Base-by-base conservation (phyloP, 2,113 vertebrate species). In the Rhinolophus sinicus region DNA sequence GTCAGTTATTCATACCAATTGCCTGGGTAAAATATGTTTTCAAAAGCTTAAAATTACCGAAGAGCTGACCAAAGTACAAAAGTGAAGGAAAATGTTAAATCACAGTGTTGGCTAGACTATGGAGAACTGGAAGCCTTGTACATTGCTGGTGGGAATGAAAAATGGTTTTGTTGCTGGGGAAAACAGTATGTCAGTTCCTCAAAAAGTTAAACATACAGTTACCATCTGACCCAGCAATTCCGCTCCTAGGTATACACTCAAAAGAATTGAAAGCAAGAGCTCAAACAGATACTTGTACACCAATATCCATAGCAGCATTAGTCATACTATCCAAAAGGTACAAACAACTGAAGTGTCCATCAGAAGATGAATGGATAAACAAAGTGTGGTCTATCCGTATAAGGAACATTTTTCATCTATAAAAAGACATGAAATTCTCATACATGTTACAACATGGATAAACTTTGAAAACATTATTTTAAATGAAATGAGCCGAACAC, bases 11-110 rank as follows among this genome's bases (percentile, higher is more conserved):
- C 30, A 93, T 67, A 69, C 10, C 10, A 76, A 67, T 84, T 84
- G 44, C 80, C 40, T 64, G 12, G 40, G 76, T 89, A 60, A 85
- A 94, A 67, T 56, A 65, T 56, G 30, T 75, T 75, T 83, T 54
- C 54, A 38, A 75, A 87, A 81, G 56, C 73, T 95, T 64, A 18
- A 73, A 82, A 75, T 97, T 78, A 50, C 58, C 40, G 0, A 87
- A 56, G 38, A 85, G 22, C 8, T 76, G 24, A 93, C 28, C 84
- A 84, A 90, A 88, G 38, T 30, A 69, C 15, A 52, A 72, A 89
- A 77, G 35, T 65, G 38, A 72, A 73, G 64, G 47, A 82, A 69
- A 75, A 56, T 67, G 26, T 95, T 65, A 88, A 93, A 58, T 86
- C 56, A 65, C 62, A 84, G 40, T 83, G 22, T 50, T 85, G 65